Evolutionary conservation across 2,888 invertebrate species (phyloP), one percentile per base, ranked within the genome.

Genomic region (Troilus luridus): DNA sequence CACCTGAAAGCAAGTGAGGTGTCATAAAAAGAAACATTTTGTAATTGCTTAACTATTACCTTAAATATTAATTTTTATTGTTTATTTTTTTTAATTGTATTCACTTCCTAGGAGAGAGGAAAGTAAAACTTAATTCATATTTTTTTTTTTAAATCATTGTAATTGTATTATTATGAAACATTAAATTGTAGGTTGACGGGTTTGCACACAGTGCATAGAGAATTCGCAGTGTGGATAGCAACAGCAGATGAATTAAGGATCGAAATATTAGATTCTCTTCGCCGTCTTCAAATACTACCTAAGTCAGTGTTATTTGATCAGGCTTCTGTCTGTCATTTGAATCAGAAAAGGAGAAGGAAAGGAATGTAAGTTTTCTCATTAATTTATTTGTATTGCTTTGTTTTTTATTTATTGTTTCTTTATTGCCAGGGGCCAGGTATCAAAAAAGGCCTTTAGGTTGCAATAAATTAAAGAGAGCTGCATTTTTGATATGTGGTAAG

Each of bases 311-410:
- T 95, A 54, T 94, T 96, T 54, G 93, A 94, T 90, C 92, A 94
- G 89, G 95, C 96, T 1, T 95, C 95, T 56, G 94, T 95, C 91
- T 96, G 96, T 93, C 96, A 96, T 93, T 94, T 96, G 88, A 93
- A 96, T 91, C 93, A 94, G 92, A 93, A 93, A 91, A 90, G 92
- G 27, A 93, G 93, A 89, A 93, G 92, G 90, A 93, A 92, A 90
- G 60, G 77, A 77, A 59, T 81, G 90, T 90, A 59, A 90, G 90
- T 62, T 91, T 17, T 17, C 72, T 17, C 19, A 8, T 17, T 41
- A 77, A 17, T 77, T 41, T 77, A 41, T 77, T n/a, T n/a, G n/a
- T n/a, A n/a, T n/a, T n/a, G n/a, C n/a, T n/a, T n/a, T n/a, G n/a
- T n/a, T n/a, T 72, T 72, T 72, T 67, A 24, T 24, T 67, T 24